These are phyloP conservation scores for Toxotes lorentzi DNA, from an alignment of 2,797 vertebrate genomes.

Conservation along the genomic window DNA sequence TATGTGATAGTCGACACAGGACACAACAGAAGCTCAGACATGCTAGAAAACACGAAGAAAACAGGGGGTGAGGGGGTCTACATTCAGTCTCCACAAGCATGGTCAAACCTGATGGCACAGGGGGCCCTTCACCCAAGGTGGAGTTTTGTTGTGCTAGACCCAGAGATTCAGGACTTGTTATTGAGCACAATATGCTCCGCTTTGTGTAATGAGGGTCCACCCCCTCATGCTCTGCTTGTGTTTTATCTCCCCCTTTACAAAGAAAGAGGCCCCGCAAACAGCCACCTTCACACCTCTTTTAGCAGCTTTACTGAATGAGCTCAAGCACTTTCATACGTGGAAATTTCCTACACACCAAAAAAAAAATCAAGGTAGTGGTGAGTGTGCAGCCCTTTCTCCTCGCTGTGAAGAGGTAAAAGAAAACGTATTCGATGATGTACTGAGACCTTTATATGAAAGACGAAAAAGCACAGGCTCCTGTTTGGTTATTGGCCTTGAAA, in stretches of 20 bases:
- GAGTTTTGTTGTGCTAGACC: constrained; percentile 56
- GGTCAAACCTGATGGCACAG: constrained; percentile 32
- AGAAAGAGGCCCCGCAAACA: constrained; percentile 71
- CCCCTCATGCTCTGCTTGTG: constrained; percentile 62
- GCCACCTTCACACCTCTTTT: constrained; percentile 74
- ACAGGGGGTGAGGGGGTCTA: not conserved
- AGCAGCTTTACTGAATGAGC: constrained; percentile 57
- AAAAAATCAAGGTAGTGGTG: constrained; percentile 38
- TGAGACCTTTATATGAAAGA: constrained; percentile 62
- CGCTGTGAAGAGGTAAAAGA: constrained; percentile 32
- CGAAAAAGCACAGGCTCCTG: constrained; percentile 57
- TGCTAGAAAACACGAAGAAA: constrained; percentile 31
- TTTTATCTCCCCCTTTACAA: constrained; percentile 71
- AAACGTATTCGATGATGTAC: constrained; percentile 7
- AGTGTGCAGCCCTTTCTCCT: constrained; percentile 42
- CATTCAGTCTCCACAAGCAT: constrained; percentile 36
- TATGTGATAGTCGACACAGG: constrained; percentile 6
- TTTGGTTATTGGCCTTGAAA: constrained; percentile 77
- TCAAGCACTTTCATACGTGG: constrained; percentile 60
- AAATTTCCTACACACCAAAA: constrained; percentile 54
- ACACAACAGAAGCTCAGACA: constrained; percentile 35
- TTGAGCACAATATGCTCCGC: constrained; percentile 70
- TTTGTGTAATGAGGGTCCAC: constrained; percentile 63
- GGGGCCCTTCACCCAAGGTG: constrained; percentile 48
- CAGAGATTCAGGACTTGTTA: constrained; percentile 58